Evolutionary conservation across 1,140 invertebrate species (phyloP), one percentile per base, ranked within the genome.

Genomic region (Euura lappo): DNA sequence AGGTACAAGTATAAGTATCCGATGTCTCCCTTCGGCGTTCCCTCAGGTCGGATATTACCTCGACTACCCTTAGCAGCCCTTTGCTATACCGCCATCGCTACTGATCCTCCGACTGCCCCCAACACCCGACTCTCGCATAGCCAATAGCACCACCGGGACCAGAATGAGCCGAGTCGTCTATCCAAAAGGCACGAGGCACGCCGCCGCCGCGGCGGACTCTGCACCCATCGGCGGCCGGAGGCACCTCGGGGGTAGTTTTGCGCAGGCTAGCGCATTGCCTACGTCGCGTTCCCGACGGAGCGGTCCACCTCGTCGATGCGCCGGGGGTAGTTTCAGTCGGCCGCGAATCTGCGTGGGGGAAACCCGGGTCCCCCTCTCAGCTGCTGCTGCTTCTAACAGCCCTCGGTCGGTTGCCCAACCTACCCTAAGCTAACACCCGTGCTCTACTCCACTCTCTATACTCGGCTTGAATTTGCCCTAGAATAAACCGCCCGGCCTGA

Each of bases 331-430:
- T 28, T 80, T 86, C 85, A 88, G 86, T 88, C 85, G 85, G 81
- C 82, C 85, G 85, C 85, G 85, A 87, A 86, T 86, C 84, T 84
- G 81, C 85, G 84, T 82, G 81, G 81, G 82, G 80, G 84, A 79
- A 78, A 77, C 74, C 51, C 77, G 51, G 28, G 51, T 11, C 51
- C 51, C 51, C 51, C 51, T 60, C 51, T 60, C 51, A 60, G 51
- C 51, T 60, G 51, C 13, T n/a, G 51, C 13, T 60, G 51, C 13
- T 60, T 60, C 3, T 5, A 60, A 60, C 51, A 60, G 51, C 51
- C 8, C 10, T 60, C 51, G 51, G 51, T 60, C 51, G 51, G 51
- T 60, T n/a, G 13, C 51, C 51, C 3, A 28, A 28, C 28, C 28
- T 28, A 28, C 28, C 28, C 28, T 28, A 28, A 28, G 28, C 28